Evolutionary conservation across 2,888 invertebrate genomes (phyloP).

Genomic region (Hyppa rectilinea): DNA sequence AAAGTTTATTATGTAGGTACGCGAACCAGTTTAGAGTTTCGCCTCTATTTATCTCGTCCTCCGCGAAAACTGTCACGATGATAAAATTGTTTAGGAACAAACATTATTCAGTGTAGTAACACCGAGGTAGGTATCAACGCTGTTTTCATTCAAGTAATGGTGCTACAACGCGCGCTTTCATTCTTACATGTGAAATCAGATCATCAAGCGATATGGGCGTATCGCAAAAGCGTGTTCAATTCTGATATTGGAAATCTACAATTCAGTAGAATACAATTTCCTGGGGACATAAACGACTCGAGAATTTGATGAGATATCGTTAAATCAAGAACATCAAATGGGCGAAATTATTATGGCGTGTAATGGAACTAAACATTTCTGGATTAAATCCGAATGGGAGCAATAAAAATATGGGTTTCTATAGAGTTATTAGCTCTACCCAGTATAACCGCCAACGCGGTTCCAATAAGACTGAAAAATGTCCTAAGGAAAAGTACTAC

Average conservation of each 20-base stretch:
- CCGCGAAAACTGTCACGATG: constrained; percentile 44
- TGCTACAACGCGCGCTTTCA: constrained; percentile 18
- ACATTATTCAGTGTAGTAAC: constrained; percentile 20
- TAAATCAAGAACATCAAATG: constrained; percentile 24
- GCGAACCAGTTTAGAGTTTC: constrained; percentile 32
- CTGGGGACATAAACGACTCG: constrained; percentile 6
- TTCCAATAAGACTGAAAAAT: constrained; percentile 7
- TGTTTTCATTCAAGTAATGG: constrained; percentile 35
- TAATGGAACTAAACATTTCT: neutral
- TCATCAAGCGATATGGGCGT: constrained; percentile 34
- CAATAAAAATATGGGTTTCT: neutral
- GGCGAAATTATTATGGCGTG: constrained; percentile 9
- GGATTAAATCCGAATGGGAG: neutral
- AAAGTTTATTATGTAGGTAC: constrained; percentile 34
- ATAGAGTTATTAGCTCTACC: neutral
- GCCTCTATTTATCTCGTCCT: constrained; percentile 41
- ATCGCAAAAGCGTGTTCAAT: constrained; percentile 43
- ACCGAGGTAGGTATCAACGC: constrained; percentile 13
- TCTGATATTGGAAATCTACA: constrained; percentile 49
- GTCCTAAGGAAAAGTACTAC: neutral
- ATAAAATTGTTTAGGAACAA: constrained; percentile 25
- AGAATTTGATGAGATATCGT: constrained; percentile 24
- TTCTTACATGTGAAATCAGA: constrained; percentile 42
- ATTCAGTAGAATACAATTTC: constrained; percentile 37
- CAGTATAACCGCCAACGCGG: neutral